Percentiles rank a stretch among this genome's conserved stretches.
Conservation (phyloP, 2,888 invertebrate genomes). For the Xylophagus ater region DNA sequence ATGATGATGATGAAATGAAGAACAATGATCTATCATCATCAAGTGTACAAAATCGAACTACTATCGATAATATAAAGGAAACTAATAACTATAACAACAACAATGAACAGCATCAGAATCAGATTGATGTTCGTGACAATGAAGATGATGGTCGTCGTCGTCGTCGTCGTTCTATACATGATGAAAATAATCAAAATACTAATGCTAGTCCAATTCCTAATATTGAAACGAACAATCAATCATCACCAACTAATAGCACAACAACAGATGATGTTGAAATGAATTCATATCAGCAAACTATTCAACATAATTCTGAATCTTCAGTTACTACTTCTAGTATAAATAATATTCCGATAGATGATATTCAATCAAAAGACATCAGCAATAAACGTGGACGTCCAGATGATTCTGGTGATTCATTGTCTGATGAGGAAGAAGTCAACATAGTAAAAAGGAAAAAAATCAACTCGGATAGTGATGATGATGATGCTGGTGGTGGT, state of each 20-base stretch:
- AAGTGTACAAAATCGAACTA: no score
- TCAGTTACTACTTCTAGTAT: neutral
- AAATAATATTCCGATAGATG: neutral
- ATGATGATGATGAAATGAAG: constrained; percentile 17
- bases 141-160: neutral
- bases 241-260: neutral
- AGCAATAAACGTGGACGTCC: constrained; percentile 11
- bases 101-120: neutral
- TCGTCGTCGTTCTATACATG: no score
- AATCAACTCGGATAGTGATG: constrained; percentile 3
- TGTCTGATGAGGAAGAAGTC: constrained; percentile 9
- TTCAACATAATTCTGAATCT: neutral
- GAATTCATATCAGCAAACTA: neutral
- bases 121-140: neutral
- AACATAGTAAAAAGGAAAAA: constrained; percentile 8
- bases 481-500: constrained; percentile 7
- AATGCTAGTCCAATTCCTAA: no score
- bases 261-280: constrained; percentile 1
- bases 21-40: constrained; percentile 6
- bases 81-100: neutral
- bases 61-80: neutral
- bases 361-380: neutral
- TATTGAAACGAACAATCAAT: neutral
- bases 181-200: no score
- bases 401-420: constrained; percentile 5